phyloP scores from a whole-genome alignment of 2,888 invertebrate species.

The Epinotia ramella region DNA sequence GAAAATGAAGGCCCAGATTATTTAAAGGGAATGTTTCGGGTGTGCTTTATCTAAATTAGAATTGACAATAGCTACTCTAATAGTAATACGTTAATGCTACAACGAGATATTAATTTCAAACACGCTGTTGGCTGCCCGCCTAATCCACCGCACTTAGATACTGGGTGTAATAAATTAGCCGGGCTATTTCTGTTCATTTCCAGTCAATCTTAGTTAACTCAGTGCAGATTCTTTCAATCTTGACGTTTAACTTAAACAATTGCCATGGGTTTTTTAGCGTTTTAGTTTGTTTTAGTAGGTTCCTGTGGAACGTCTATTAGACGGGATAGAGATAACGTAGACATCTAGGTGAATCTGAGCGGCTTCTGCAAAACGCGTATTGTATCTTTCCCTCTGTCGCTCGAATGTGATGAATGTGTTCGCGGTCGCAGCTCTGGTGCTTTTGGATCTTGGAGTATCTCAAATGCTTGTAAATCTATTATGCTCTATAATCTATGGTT shows the following conservation, averaged over 20 bases:
- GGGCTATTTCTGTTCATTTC: slow-evolving; percentile 69
- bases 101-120: slow-evolving; percentile 68
- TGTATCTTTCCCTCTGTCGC: too few species aligned
- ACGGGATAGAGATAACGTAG: neutral
- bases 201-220: slow-evolving; percentile 49
- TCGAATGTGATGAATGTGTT: too few species aligned
- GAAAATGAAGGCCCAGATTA: slow-evolving; percentile 5
- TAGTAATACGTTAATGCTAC: slow-evolving; percentile 61
- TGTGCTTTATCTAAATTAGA: slow-evolving; percentile 35
- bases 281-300: neutral
- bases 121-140: slow-evolving; percentile 75
- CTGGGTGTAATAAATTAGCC: slow-evolving; percentile 69
- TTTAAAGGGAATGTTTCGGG: slow-evolving; percentile 20
- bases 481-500: too few species aligned
- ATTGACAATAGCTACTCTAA: slow-evolving; percentile 48
- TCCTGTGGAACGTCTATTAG: neutral
- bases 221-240: slow-evolving; percentile 31
- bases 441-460: neutral
- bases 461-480: neutral
- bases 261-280: neutral
- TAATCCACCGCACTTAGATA: slow-evolving; percentile 70
- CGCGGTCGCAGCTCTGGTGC: too few species aligned
- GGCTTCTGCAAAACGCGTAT: too few species aligned
- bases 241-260: slow-evolving; percentile 1
- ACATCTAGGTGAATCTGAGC: too few species aligned